phyloP scores from a whole-genome alignment of 1,140 invertebrate species.

The Drosophila simulans region DNA sequence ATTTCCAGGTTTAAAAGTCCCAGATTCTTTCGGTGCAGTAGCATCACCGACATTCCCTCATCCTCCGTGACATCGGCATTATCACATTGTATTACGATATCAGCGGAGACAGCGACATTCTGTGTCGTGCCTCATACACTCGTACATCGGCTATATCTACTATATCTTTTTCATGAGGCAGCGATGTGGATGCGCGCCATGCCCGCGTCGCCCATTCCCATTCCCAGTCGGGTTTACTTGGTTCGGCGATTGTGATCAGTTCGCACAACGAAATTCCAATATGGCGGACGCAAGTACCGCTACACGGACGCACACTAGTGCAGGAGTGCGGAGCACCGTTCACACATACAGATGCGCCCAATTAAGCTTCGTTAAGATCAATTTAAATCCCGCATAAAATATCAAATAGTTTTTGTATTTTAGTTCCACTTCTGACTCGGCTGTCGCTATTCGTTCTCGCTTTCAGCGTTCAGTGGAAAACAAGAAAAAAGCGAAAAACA shows the following conservation, averaged over 20 bases:
- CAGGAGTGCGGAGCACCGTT: constrained; percentile 67
- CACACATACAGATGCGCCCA: constrained; percentile 73
- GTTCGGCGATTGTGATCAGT: constrained; percentile 66
- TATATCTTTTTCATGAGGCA: constrained; percentile 7
- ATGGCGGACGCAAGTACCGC: constrained; percentile 58
- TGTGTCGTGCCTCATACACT: constrained; percentile 43
- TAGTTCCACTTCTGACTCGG: constrained; percentile 68
- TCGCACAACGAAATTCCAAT: constrained; percentile 74
- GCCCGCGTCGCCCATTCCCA: constrained; percentile 5
- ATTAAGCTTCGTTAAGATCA: constrained; percentile 85
- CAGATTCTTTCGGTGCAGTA: constrained; percentile 27
- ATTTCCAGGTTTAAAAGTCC: neutral
- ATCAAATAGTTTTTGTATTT: constrained; percentile 82
- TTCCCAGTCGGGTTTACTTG: constrained; percentile 14
- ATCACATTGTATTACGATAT: constrained; percentile 79
- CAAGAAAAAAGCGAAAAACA: constrained; percentile 13
- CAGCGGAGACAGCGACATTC: constrained; percentile 30
- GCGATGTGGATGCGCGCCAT: neutral
- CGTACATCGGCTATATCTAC: constrained; percentile 3
- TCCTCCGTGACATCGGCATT: constrained; percentile 26
- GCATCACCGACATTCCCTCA: constrained; percentile 35
- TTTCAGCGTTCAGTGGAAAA: constrained; percentile 32
- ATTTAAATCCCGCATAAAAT: constrained; percentile 85
- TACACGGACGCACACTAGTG: constrained; percentile 30
- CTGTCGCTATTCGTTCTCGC: constrained; percentile 57